Base-by-base conservation (phyloP, 2,113 vertebrate species). In the Bolborhynchus lineola region DNA sequence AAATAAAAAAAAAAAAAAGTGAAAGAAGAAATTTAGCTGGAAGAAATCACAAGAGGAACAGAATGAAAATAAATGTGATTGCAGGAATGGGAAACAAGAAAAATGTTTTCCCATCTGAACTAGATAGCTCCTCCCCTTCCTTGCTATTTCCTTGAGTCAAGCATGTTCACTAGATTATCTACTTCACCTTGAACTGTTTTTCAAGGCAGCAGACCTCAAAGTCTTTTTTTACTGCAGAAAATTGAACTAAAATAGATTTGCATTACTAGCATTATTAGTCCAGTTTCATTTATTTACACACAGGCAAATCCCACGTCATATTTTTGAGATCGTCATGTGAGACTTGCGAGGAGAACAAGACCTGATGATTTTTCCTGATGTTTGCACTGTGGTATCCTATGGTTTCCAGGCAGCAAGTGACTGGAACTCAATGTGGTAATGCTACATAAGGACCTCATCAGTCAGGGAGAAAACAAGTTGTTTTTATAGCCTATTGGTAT, bases 131-230 rank as follows among this genome's bases (percentile, higher is more conserved):
- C 37, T 86, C 49, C 57, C 19, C 24, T 78, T 92, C 86, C 71
- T 86, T 86, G 31, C 24, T 70, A 41, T 90, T 90, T 81, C 44
- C 15, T 93, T 29, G 10, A 65, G 42, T 62, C 63, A 72, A 78
- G 17, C 3, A 4, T 75, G 90, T 84, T 89, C 21, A 83, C 41
- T 46, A 50, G 52, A 71, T 82, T 63, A 92, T 81, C 65, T 84
- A 29, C 71, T 92, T 92, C 70, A 82, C 59, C 91, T 91, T 88
- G 52, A 95, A 83, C 37, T 52, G 74, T 79, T 88, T 84, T 90
- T 80, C 85, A 92, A 77, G 41, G 53, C 53, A 93, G 26, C 7
- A 25, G 49, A 70, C 16, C 39, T 74, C 79, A 76, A 90, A 94
- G 52, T 7, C 35, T 46, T 72, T 42, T 82, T 82, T 49, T 50